Percentiles rank a stretch among this genome's conserved stretches.
Evolutionary conservation across 2,797 vertebrate genomes (phyloP).

Genomic region (Pseudochaenichthys georgianus): DNA sequence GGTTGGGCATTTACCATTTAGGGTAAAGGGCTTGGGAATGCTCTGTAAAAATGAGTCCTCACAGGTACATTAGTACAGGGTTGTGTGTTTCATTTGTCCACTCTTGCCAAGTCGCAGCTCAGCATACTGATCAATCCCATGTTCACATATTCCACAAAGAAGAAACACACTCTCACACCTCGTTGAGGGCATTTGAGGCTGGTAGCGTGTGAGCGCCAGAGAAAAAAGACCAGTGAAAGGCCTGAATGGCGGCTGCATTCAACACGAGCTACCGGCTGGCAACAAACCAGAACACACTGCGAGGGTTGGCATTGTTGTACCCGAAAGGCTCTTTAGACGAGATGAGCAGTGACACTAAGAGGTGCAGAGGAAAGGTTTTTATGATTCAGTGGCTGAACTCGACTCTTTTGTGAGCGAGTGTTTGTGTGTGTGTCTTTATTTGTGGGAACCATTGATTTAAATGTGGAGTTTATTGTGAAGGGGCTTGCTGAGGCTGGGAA

Average conservation of each 20-base stretch:
- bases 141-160: slow-evolving; percentile 29
- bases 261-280: slow-evolving; percentile 54
- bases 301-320: slow-evolving; percentile 57
- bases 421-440: slow-evolving; percentile 25
- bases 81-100: slow-evolving; percentile 34
- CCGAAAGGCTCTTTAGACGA: slow-evolving; percentile 64
- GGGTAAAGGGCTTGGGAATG: background rate
- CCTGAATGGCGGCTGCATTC: slow-evolving; percentile 66
- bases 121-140: slow-evolving; percentile 67
- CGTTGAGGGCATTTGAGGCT: slow-evolving; percentile 49
- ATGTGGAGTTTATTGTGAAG: slow-evolving; percentile 37
- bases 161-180: slow-evolving; percentile 38
- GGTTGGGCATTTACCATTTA: background rate
- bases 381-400: slow-evolving; percentile 53
- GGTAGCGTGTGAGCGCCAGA: slow-evolving; percentile 41
- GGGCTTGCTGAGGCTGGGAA: slow-evolving; percentile 49
- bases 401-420: slow-evolving; percentile 23
- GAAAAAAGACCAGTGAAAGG: slow-evolving; percentile 56
- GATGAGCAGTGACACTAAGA: slow-evolving; percentile 58
- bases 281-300: slow-evolving; percentile 53
- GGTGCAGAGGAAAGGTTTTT: slow-evolving; percentile 51
- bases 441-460: slow-evolving; percentile 30
- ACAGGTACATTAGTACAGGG: background rate
- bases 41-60: background rate
- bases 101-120: slow-evolving; percentile 40